Base-by-base conservation (phyloP, 1,140 invertebrate genomes). In the Pachyrhynchus sulphureomaculatus region DNA sequence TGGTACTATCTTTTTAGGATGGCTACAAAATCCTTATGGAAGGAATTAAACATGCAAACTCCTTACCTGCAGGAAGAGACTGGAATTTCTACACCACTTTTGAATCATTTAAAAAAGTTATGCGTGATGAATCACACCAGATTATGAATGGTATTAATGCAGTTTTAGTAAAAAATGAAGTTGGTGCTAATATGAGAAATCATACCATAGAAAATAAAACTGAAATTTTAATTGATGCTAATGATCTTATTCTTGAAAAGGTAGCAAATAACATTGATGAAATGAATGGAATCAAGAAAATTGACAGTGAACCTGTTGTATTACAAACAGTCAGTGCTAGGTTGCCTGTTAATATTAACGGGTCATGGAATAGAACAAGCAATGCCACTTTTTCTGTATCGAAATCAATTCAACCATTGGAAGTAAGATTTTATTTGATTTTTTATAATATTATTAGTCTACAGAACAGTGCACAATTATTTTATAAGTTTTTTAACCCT, bases 191-290 rank as follows among this genome's bases (percentile, higher is more conserved):
- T 36, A 81, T 91, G 10, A 74, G 68, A 65, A 74, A 75, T 53
- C 72, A 82, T 32, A 83, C 85, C 60, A 52, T 82, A 2, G 86
- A 91, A 42, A 88, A 92, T 62, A 87, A 87, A 69, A 86, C 88
- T 69, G 90, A 92, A 65, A 75, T 89, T 34, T 65, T 93, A 8
- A 76, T 86, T 23, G 89, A 92, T 69, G 83, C 84, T 9, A 93
- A 92, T 78, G 91, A 93, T 76, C 79, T 83, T 21, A 80, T 93
- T n/a, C 75, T 92, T n/a, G 91, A 94, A 72, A 81, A 84, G 73
- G 86, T 90, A 29, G 89, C 89, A 71, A 84, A 83, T 72, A 77
- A 77, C 63, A 80, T 93, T 67, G 89, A 92, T 75, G 84, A 88
- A 71, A 83, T 88, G 29, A 80, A 81, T 70, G 90, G 90, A 0